Evolutionary conservation across 2,888 invertebrate species (phyloP).

Genomic region (Anaspis maculata): DNA sequence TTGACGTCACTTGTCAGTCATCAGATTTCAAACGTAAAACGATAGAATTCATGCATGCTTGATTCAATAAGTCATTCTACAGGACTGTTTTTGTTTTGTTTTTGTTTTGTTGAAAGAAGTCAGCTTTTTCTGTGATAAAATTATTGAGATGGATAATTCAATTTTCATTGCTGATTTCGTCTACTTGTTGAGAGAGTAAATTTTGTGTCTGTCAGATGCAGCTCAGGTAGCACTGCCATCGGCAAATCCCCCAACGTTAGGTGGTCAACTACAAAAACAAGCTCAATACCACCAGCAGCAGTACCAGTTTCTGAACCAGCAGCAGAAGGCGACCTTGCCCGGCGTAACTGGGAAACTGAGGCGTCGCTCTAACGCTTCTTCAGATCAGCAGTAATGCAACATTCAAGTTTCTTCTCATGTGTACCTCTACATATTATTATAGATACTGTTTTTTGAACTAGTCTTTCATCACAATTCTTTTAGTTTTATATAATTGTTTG

Average conservation of each 20-base stretch:
- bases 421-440: slow-evolving; percentile 15
- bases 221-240: slow-evolving; percentile 29
- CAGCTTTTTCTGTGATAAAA: slow-evolving; percentile 20
- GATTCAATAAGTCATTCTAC: background rate
- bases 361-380: slow-evolving; percentile 32
- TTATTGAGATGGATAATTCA: too few relatives aligned
- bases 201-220: slow-evolving; percentile 30
- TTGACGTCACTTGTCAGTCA: background rate
- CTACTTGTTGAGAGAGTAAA: slow-evolving; percentile 19
- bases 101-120: slow-evolving; percentile 1
- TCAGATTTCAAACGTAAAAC: background rate
- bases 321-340: slow-evolving; percentile 31
- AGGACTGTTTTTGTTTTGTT: slow-evolving; percentile 6
- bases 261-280: slow-evolving; percentile 37
- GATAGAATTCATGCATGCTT: slow-evolving; percentile 22
- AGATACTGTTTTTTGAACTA: slow-evolving; percentile 11
- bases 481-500: too few relatives aligned
- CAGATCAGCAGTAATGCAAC: slow-evolving; percentile 36
- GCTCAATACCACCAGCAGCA: slow-evolving; percentile 38
- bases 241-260: slow-evolving; percentile 25
- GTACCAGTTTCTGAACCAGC: slow-evolving; percentile 35
- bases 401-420: slow-evolving; percentile 8
- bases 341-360: slow-evolving; percentile 32
- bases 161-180: too few relatives aligned
- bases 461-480: slow-evolving; percentile 13